These are phyloP conservation scores for Morus bassanus DNA, from an alignment of 2,797 vertebrate species.

Conservation along the genomic window DNA sequence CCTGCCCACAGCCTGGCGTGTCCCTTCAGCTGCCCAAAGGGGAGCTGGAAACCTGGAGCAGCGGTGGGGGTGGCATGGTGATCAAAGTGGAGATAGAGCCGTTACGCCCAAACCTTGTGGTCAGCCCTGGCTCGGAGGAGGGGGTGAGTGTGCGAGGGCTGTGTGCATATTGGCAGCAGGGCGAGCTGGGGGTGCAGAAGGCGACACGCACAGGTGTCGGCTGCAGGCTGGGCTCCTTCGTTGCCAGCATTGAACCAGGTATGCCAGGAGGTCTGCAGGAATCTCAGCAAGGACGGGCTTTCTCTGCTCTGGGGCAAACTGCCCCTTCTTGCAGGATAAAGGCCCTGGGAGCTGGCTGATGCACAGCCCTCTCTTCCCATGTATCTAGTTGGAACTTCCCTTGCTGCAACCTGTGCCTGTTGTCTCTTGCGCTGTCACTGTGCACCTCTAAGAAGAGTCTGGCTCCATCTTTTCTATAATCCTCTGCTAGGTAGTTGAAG, in stretches of 20 bases:
- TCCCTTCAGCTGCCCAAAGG: conserved; percentile 45
- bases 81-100: conserved; percentile 51
- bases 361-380: background rate
- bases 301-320: background rate
- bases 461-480: background rate
- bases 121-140: background rate
- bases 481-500: background rate
- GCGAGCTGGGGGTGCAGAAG: background rate
- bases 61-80: background rate
- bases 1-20: background rate
- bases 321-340: background rate
- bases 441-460: background rate
- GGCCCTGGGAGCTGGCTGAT: background rate
- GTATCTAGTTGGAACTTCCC: background rate
- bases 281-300: background rate
- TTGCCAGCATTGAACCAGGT: background rate
- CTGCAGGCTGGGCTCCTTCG: background rate
- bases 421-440: background rate
- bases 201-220: no score
- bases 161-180: accelerated
- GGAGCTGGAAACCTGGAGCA: conserved; percentile 44
- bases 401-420: background rate
- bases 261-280: background rate
- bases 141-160: background rate
- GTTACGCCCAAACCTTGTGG: accelerated